phyloP scores from a whole-genome alignment of 2,888 invertebrate species.

The Cremastinae sp. region DNA sequence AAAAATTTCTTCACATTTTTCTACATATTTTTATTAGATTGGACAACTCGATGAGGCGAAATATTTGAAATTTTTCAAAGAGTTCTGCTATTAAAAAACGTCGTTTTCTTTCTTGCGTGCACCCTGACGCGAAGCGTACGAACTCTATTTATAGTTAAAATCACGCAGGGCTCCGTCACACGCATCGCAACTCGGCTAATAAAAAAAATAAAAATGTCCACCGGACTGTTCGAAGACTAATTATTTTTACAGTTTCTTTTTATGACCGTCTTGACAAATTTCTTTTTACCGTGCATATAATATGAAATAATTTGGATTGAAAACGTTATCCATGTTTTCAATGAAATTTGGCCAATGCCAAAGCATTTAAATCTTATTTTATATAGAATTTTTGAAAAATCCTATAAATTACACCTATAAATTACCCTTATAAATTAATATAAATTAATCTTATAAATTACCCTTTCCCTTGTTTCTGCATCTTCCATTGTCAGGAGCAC shows the following conservation, averaged over 20 bases:
- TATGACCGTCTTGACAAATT: conserved; percentile 11
- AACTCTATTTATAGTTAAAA: conserved; percentile 29
- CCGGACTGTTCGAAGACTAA: conserved; percentile 12
- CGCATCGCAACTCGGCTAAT: conserved; percentile 26
- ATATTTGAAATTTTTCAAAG: not conserved
- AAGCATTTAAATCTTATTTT: not conserved
- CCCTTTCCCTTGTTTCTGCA: conserved; percentile 86
- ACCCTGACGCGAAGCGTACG: conserved; percentile 15
- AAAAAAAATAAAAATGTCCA: conserved; percentile 13
- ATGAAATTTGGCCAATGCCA: too few species aligned
- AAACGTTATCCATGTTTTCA: too few species aligned
- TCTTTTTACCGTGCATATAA: not conserved
- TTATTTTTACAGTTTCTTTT: conserved; percentile 32
- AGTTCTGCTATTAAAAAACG: conserved; percentile 1
- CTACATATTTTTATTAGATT: not conserved
- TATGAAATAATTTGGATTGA: conserved; percentile 15
- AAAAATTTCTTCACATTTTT: conserved; percentile 8
- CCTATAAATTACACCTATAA: not conserved
- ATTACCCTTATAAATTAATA: not conserved
- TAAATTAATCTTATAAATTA: conserved; percentile 72
- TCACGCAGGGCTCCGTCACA: conserved; percentile 37
- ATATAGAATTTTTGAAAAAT: too few species aligned
- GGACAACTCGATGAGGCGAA: conserved; percentile 17
- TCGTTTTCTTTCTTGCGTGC: conserved; percentile 25
- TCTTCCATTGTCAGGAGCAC: conserved; percentile 85